These are phyloP conservation scores for Trialeurodes vaporariorum DNA, from an alignment of 1,140 invertebrate genomes.

Conservation along the genomic window DNA sequence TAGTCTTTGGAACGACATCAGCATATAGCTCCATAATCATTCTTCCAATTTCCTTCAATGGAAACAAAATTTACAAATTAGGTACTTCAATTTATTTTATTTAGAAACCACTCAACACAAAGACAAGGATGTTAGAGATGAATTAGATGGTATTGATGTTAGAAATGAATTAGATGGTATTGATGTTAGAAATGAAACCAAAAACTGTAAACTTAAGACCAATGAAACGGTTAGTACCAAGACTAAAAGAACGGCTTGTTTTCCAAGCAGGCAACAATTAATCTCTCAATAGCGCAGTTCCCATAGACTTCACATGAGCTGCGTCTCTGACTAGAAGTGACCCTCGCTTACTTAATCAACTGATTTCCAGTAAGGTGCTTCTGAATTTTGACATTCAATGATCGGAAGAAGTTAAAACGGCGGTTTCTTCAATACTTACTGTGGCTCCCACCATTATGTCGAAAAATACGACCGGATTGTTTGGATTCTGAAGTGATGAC, in stretches of 20 bases:
- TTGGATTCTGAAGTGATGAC: conserved; percentile 74
- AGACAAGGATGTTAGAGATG: no score
- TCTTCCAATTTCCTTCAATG: conserved; percentile 79
- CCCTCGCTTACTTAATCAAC: neutral
- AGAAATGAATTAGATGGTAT: no score
- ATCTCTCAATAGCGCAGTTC: neutral
- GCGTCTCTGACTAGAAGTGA: neutral
- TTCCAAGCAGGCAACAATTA: neutral
- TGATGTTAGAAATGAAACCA: no score
- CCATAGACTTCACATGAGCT: neutral
- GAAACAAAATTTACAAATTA: no score
- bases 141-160: no score
- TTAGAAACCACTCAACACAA: no score
- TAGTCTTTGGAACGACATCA: conserved; percentile 92
- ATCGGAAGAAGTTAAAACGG: no score
- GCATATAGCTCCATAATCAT: conserved; percentile 95
- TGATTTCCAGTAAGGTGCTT: no score
- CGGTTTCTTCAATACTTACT: conserved; percentile 34
- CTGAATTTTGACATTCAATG: no score
- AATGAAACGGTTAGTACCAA: no score
- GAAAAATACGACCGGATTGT: conserved; percentile 89
- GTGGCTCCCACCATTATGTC: conserved; percentile 54
- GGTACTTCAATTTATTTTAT: no score
- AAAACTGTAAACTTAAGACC: no score
- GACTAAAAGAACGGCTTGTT: conserved; percentile 1